Base-by-base conservation (phyloP, 1,140 invertebrate genomes). In the Tenebrio molitor region DNA sequence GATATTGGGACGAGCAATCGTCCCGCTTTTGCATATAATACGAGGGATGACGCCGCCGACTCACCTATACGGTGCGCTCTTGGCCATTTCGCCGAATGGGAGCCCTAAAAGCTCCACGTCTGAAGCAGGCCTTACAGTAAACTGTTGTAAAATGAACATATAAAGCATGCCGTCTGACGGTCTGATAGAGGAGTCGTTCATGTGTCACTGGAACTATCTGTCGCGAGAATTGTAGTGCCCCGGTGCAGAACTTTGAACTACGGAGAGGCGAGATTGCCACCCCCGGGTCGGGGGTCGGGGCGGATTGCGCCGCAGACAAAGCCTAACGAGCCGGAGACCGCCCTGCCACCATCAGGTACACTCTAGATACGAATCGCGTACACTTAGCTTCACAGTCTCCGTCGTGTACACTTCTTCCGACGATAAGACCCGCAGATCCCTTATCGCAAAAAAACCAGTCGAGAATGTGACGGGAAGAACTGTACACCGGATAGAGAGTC, bases 141-240 rank as follows among this genome's bases (percentile, higher is more conserved):
- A 75, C 64, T 75, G 76, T 75, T 81, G 80, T 80, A 79, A 80
- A 81, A 81, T 81, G 80, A 80, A 75, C 77, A 77, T 79, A 81
- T 81, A 81, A 81, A 81, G 76, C 78, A 79, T 81, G 72, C 78
- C 74, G 77, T 76, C 74, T 75, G 73, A 72, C 75, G 44, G 77
- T 72, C 74, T 77, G 74, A 76, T 77, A 76, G 76, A 78, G 41
- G 71, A 76, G 69, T 74, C 68, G 70, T 77, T 74, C 44, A 68
- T 72, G 46, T 74, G 74, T 74, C 67, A 69, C 46, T 58, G 50
- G 33, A 72, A 65, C 70, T 67, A 42, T 72, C 70, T 67, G 41
- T 63, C 70, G 70, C 25, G 63, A 12, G 62, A 36, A 67, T 58
- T 72, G 33, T 46, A 67, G 50, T 58, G 50, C 23, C 19, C 21